Evolutionary conservation across 2,113 vertebrate genomes (phyloP), one percentile per base, ranked within the genome.

Genomic region (Ciconia maguari): DNA sequence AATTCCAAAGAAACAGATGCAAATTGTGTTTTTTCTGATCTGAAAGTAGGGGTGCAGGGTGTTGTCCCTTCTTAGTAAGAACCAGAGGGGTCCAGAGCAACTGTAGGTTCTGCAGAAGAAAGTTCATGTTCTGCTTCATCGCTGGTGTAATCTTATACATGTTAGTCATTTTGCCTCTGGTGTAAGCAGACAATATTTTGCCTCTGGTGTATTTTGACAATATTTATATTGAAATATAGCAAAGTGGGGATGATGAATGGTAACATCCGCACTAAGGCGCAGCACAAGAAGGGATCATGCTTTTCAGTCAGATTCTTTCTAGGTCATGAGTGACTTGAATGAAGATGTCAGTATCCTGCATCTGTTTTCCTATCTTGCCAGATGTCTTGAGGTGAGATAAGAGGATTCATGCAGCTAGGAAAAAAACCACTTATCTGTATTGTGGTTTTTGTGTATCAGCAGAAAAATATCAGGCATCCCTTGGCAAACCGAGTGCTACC

Each of bases 301-400:
- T 84, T 72, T 91, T 61, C 80, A 93, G 80, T 49, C 87, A 52
- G 36, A 57, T 84, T 52, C 44, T 92, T 89, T 94, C 44, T 87
- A 79, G 91, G 93, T 95, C 92, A 64, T 36, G 24, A 95, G n/a
- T 87, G 83, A 89, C 80, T 92, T 49, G 77, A 89, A 94, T 94
- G 83, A 93, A 96, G 90, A 96, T 87, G 60, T 83, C n/a, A 38
- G 29, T 60, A 44, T 75, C 64, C 88, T 84, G 71, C 83, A 83
- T 94, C 62, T 89, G 72, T 83, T 94, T 90, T 66, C 24, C 41
- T 87, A 4, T 78, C 82, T 92, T 96, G 24, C 78, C 90, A 95
- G 83, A 91, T 92, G 90, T 89, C 58, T 84, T 61, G 62, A 92
- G 83, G 69, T 94, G 48, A 90, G 75, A 86, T 81, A 87, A 93